Evolutionary conservation across 2,797 vertebrate species (phyloP), one percentile per base, ranked within the genome.

Genomic region (Dendrocincla tyrannina): DNA sequence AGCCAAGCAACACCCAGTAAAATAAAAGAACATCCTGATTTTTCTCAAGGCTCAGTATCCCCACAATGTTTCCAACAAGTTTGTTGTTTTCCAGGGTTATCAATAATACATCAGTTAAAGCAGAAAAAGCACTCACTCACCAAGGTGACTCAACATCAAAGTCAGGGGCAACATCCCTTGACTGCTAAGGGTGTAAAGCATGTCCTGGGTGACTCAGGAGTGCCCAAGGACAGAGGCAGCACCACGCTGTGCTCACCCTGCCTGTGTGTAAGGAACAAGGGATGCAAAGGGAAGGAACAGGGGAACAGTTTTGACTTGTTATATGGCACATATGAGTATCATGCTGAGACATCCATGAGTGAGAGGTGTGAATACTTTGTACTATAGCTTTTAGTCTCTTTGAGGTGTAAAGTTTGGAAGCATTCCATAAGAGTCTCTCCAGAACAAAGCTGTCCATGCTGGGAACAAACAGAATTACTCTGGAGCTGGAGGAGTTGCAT

Each of bases 131-230:
- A 74, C 52, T 91, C 24, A 62, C 50, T 41, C 84, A 76, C 70
- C 49, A 74, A 44, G 46, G 52, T 96, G 91, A 89, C 68, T 92
- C 84, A 59, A 59, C 44, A 35, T 4, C 10, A 6, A 70, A 84
- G 93, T 72, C 80, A 88, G 85, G 55, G 75, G 70, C 91, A 85
- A 94, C 93, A 92, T 94, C 47, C 59, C 53, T 79, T 85, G 94
- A 72, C 84, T 96, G 86, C 92, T 49, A 56, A 94, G 87, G 93
- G 88, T 87, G 64, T 39, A 68, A 60, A 80, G 53, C 72, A 19
- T 9, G 59, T 74, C 62, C 64, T 93, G 66, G 91, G 83, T 96
- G 96, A 97, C 88, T 97, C 95, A 96, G 93, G 92, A 73, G 20
- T 90, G 95, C 82, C 88, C 73, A 62, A 87, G 93, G 88, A 93